Base-by-base conservation (phyloP, 2,888 invertebrate genomes). In the Eudemis profundana region DNA sequence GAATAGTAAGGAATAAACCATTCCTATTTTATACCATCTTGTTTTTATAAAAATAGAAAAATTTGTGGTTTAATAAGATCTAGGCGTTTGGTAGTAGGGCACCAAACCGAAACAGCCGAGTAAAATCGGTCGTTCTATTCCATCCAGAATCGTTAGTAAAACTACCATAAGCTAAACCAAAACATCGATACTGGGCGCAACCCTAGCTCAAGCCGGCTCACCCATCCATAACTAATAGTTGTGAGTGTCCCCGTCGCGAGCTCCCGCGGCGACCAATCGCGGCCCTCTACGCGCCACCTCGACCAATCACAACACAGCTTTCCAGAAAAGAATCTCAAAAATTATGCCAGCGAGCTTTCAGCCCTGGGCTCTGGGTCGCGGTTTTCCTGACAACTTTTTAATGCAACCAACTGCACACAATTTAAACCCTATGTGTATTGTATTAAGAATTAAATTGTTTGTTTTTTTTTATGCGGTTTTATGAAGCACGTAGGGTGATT, bases 181-280 rank as follows among this genome's bases (percentile, higher is more conserved):
- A 69, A 69, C 54, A 56, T 72, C 74, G 71, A 70, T 50, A 70
- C 12, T 8, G 15, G 17, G 46, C 56, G 17, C 86, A 76, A 67
- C 87, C 66, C 85, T 86, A 82, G 3, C 71, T 68, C 63, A 77
- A 78, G 72, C 68, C 76, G 81, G 86, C 78, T 81, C 89, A 85
- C 77, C 84, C 86, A 82, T 87, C 87, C 91, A 83, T 90, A 86
- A 90, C 90, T 91, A 91, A 91, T 90, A 89, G 89, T 87, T 84
- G 87, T 84, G 91, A 89, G 89, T 86, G 86, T 87, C 86, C 87
- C 86, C 89, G 86, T 84, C 79, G 76, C 74, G 72, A 73, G 85
- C 86, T 87, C 79, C 75, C 70, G 73, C 70, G 71, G 72, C 79
- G 81, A 83, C 90, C 90, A 90, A 90, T 90, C 56, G 50, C 77